Percentiles rank a stretch among this genome's conserved stretches.
Evolutionary conservation across 2,113 vertebrate genomes (phyloP).

Genomic region (Ciconia maguari): DNA sequence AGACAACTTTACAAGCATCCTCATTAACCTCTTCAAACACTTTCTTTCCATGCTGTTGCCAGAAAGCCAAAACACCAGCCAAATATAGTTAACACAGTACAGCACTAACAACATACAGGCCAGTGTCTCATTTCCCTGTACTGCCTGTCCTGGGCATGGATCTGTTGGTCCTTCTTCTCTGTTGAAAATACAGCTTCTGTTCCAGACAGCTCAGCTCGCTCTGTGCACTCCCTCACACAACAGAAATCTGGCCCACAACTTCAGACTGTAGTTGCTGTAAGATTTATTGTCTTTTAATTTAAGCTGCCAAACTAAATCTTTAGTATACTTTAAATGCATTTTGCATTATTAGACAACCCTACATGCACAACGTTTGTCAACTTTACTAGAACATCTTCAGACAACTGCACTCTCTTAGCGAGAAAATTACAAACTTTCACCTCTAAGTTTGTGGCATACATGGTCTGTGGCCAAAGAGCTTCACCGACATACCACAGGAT

Average conservation of each 20-base stretch:
- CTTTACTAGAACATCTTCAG: background rate
- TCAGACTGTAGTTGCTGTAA: rapidly evolving
- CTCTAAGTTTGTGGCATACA: background rate
- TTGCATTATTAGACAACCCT: background rate
- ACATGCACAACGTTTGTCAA: rapidly evolving
- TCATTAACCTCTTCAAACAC: background rate
- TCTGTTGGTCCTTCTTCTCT: background rate
- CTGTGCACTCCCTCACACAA: background rate
- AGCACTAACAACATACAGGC: background rate
- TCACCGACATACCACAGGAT: rapidly evolving
- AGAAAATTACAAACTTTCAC: background rate
- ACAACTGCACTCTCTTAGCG: rapidly evolving
- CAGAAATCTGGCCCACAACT: background rate
- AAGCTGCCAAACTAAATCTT: background rate
- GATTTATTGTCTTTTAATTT: background rate
- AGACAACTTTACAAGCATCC: background rate
- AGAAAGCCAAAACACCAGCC: background rate
- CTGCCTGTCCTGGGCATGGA: rapidly evolving
- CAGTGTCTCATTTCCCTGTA: background rate
- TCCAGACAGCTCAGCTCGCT: background rate
- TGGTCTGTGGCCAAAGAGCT: background rate
- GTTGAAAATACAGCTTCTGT: background rate
- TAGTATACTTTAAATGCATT: rapidly evolving
- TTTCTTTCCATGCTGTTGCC: background rate
- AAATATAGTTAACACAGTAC: rapidly evolving